These are phyloP conservation scores for Morus bassanus DNA, from an alignment of 2,797 vertebrate genomes.

Conservation along the genomic window DNA sequence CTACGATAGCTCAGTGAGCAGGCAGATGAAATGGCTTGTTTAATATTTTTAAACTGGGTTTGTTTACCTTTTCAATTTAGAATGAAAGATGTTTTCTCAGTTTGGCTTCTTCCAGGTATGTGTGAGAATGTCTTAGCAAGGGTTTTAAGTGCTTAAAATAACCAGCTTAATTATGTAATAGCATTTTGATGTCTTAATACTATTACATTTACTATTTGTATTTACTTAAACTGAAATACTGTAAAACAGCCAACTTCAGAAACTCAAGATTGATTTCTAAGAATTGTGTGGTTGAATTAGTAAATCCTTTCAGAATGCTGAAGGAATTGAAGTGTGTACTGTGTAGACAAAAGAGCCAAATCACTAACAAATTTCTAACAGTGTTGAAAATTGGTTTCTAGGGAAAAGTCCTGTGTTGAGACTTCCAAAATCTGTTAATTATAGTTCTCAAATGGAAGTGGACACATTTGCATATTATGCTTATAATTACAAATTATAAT, in stretches of 20 bases:
- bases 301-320: background rate
- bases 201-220: background rate
- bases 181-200: background rate
- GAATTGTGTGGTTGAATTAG: background rate
- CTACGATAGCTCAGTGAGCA: background rate
- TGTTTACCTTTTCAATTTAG: background rate
- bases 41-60: background rate
- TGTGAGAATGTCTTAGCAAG: background rate
- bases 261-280: background rate
- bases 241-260: background rate
- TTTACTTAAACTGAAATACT: background rate
- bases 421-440: constrained; percentile 12
- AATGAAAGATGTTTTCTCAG: background rate
- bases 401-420: background rate
- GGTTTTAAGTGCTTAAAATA: constrained; percentile 53
- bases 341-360: background rate
- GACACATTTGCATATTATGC: background rate
- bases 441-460: background rate
- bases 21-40: background rate
- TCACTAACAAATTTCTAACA: background rate
- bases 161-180: constrained; percentile 30
- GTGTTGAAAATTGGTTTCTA: background rate
- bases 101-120: background rate
- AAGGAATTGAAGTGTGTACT: background rate
- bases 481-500: background rate